Base-by-base conservation (phyloP, 2,888 invertebrate species). In the Congeria kusceri region DNA sequence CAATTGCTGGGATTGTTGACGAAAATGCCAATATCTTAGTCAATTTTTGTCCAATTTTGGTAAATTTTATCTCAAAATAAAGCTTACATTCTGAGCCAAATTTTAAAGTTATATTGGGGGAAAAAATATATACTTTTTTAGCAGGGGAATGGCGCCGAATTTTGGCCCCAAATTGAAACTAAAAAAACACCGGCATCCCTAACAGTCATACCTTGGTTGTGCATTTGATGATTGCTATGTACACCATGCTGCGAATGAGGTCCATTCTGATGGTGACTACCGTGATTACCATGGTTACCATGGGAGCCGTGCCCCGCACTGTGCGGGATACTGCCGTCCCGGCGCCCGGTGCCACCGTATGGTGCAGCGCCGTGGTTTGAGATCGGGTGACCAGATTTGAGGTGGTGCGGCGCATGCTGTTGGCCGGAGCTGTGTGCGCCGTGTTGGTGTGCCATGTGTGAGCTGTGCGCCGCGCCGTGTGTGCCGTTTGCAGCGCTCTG, bases 401-500 rank as follows among this genome's bases (percentile, higher is more conserved):
- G 73, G 72, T 56, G 69, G 59, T 81, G 79, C 44, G 67, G 75
- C 64, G 67, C 69, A 32, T 70, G 63, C 47, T 72, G 71, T 61
- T 49, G 53, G 23, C 56, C 44, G 63, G 66, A 67, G 57, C 66
- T 29, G 49, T 80, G 71, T 28, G 39, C 49, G 20, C n/a, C 47
- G 59, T 44, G 62, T 25, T 28, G 70, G n/a, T 32, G 53, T 13
- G 29, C 63, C n/a, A 65, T 39, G 28, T 49, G 63, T 49, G 73
- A 76, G 29, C 63, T 69, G 61, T 65, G 77, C 49, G 76, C 78
- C 56, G 70, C 62, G 53, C 72, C 78, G 57, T 77, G 67, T 77
- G 86, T 86, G 69, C 64, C 73, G 56, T 72, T 79, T 53, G 57
- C 61, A 25, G 61, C 62, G 47, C 78, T 78, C 66, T 68, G 66